These are phyloP conservation scores for Oncopeltus fasciatus DNA, from an alignment of 1,140 invertebrate species.

Conservation along the genomic window DNA sequence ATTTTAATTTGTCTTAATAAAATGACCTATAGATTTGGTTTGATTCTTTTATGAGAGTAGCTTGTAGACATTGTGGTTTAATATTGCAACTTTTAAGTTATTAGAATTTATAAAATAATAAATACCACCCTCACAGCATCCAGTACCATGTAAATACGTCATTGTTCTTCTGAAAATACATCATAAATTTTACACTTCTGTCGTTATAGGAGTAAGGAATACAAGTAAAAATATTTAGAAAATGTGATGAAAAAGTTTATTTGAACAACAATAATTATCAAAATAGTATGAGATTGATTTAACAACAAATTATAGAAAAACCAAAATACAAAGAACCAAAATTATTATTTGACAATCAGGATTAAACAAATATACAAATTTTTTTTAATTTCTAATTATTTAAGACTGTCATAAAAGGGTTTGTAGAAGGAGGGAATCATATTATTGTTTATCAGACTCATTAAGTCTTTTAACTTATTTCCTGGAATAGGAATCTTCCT, in stretches of 20 bases:
- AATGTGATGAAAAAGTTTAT: too few relatives aligned
- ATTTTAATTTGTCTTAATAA: too few relatives aligned
- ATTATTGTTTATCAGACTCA: neutral
- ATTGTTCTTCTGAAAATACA: neutral
- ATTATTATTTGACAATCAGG: too few relatives aligned
- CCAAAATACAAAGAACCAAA: too few relatives aligned
- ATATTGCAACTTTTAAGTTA: too few relatives aligned
- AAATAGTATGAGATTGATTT: neutral
- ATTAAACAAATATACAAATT: too few relatives aligned
- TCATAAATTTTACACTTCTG: neutral
- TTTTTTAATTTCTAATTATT: too few relatives aligned
- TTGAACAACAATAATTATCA: neutral
- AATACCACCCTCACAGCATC: neutral
- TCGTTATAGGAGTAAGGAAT: neutral
- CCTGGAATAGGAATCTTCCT: neutral
- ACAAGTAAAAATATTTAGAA: too few relatives aligned
- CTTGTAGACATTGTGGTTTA: too few relatives aligned
- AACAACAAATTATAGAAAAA: neutral
- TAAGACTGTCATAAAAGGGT: neutral
- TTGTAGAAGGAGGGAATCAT: neutral
- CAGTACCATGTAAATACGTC: neutral
- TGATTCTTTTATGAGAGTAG: too few relatives aligned
- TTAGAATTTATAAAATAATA: too few relatives aligned
- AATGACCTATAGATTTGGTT: too few relatives aligned
- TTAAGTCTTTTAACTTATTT: neutral